phyloP scores from a whole-genome alignment of 2,888 invertebrate genomes.

The Tricholauxania praeusta region DNA sequence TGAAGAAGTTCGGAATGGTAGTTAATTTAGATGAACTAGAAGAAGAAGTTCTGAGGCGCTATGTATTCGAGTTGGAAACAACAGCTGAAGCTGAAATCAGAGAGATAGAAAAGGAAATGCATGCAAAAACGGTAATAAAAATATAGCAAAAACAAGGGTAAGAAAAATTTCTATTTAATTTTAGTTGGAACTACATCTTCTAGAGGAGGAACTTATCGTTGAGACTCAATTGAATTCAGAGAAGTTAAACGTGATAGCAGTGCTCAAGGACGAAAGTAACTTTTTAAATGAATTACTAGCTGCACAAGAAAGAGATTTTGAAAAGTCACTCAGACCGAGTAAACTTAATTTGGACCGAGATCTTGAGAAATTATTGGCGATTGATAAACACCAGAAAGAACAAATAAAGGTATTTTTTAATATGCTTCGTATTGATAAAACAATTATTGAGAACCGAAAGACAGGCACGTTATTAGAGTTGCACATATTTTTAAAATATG shows the following conservation, averaged over 20 bases:
- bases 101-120: conserved; percentile 68
- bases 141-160: background rate
- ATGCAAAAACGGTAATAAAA: conserved; percentile 61
- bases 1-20: conserved; percentile 72
- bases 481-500: too few relatives aligned
- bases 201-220: conserved; percentile 66
- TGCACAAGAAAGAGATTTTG: conserved; percentile 62
- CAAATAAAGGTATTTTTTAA: conserved; percentile 69
- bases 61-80: conserved; percentile 71
- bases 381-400: conserved; percentile 67
- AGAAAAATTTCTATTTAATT: background rate
- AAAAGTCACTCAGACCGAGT: conserved; percentile 55
- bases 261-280: conserved; percentile 71
- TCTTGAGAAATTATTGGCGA: conserved; percentile 58
- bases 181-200: conserved; percentile 51
- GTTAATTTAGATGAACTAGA: conserved; percentile 72
- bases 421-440: too few relatives aligned
- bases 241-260: conserved; percentile 70
- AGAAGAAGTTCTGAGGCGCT: conserved; percentile 70
- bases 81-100: conserved; percentile 68
- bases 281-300: conserved; percentile 68
- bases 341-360: conserved; percentile 56
- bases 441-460: too few relatives aligned
- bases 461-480: too few relatives aligned
- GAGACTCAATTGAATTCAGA: conserved; percentile 71